A percentile compares a stretch with the other conserved stretches of the same genome.
phyloP scores from a whole-genome alignment of 2,113 vertebrate species.

The Cottus gobio region DNA sequence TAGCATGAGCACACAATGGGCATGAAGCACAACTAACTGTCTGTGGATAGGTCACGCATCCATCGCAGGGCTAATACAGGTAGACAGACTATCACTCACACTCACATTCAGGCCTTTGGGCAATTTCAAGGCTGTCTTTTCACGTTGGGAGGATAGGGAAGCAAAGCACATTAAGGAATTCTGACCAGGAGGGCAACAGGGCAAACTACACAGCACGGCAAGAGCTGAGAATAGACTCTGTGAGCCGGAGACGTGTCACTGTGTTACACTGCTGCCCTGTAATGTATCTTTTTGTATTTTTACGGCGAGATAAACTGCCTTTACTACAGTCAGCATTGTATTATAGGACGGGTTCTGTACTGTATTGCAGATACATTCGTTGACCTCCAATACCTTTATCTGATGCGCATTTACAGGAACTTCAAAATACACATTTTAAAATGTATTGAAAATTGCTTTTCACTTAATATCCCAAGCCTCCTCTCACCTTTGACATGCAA shows the following conservation, averaged over 20 bases:
- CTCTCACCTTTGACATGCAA: constrained; percentile 47
- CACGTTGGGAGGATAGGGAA: constrained; percentile 14
- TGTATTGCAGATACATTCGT: not conserved
- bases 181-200: constrained; percentile 15
- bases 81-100: constrained; percentile 24
- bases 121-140: constrained; percentile 36
- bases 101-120: constrained; percentile 6
- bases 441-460: constrained; percentile 22
- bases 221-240: not conserved
- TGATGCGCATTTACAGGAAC: not conserved
- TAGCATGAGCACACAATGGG: not conserved
- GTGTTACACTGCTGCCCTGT: not conserved
- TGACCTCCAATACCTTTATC: not conserved
- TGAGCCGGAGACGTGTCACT: not conserved
- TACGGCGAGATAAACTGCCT: not conserved
- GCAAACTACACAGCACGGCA: not conserved
- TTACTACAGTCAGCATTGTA: not conserved
- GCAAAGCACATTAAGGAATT: not conserved
- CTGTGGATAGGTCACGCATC: not conserved
- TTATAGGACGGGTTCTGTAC: not conserved
- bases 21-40: constrained; percentile 12
- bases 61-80: constrained; percentile 19
- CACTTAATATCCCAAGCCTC: constrained; percentile 7
- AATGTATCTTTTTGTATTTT: not conserved
- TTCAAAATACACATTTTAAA: not conserved